Percentiles rank a stretch among this genome's conserved stretches.
These are phyloP conservation scores for Muraenolepis orangiensis DNA, from an alignment of 2,797 vertebrate genomes.

Conservation along the genomic window DNA sequence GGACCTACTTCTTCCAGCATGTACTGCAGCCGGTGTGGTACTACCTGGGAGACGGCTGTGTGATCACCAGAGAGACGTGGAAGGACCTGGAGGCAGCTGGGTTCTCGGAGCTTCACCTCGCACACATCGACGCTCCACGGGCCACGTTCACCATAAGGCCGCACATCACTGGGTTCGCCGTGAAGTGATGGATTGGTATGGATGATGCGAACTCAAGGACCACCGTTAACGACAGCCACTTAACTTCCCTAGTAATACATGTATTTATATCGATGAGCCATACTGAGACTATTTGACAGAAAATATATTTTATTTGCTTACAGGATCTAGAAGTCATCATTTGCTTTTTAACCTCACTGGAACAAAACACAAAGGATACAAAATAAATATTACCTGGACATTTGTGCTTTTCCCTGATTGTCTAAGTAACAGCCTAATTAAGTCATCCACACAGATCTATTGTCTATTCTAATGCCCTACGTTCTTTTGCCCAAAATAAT, in stretches of 20 bases:
- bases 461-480: slow-evolving; percentile 58
- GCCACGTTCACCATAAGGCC: slow-evolving; percentile 61
- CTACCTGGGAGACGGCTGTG: slow-evolving; percentile 77
- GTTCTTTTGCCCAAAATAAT: slow-evolving; percentile 71
- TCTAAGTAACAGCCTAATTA: slow-evolving; percentile 65
- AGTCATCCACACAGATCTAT: slow-evolving; percentile 36
- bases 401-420: slow-evolving; percentile 74
- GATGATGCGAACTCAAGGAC: neutral
- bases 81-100: slow-evolving; percentile 74
- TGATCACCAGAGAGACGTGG: slow-evolving; percentile 74
- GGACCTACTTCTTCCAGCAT: slow-evolving; percentile 80
- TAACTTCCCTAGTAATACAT: too few species aligned
- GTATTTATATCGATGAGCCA: neutral
- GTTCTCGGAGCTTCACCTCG: slow-evolving; percentile 79
- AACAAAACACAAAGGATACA: slow-evolving; percentile 56
- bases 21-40: slow-evolving; percentile 76
- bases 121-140: slow-evolving; percentile 50
- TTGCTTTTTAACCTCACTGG: slow-evolving; percentile 52
- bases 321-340: slow-evolving; percentile 62
- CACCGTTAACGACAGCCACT: neutral
- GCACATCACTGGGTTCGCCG: slow-evolving; percentile 77
- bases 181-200: slow-evolving; percentile 75
- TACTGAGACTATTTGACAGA: slow-evolving; percentile 51
- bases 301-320: slow-evolving; percentile 82
- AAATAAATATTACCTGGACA: slow-evolving; percentile 74